Evolutionary conservation across 2,797 vertebrate species (phyloP).

Genomic region (Sciurus vulgaris): DNA sequence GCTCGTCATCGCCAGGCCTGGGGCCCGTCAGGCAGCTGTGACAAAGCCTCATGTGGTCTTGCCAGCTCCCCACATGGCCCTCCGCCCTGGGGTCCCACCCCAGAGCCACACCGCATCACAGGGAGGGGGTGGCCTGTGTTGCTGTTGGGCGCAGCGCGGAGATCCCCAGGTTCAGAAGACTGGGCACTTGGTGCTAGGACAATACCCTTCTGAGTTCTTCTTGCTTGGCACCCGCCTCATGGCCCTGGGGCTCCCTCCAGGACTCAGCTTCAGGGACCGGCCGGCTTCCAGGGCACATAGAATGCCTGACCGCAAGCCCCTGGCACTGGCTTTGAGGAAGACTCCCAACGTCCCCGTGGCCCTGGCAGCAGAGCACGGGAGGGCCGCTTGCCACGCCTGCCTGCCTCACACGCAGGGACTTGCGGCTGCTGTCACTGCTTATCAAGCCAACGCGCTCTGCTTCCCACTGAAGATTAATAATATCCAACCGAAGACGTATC

Average conservation of each 20-base stretch:
- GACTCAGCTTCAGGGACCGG: background rate
- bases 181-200: background rate
- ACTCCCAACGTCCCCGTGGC: background rate
- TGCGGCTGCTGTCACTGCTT: constrained; percentile 27
- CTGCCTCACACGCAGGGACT: background rate
- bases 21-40: background rate
- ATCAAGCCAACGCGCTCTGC: constrained; percentile 71
- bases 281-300: background rate
- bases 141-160: background rate
- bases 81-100: background rate
- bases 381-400: background rate
- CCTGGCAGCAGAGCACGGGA: background rate
- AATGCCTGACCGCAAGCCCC: background rate
- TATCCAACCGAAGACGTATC: constrained; percentile 80
- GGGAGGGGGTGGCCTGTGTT: background rate
- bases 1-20: no score
- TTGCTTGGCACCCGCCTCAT: background rate
- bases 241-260: background rate
- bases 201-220: background rate
- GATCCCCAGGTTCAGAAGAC: background rate
- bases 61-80: no score
- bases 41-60: background rate
- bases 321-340: background rate
- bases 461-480: constrained; percentile 73
- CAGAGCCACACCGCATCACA: background rate